Evolutionary conservation across 2,888 invertebrate genomes (phyloP).

Genomic region (Thecophora atra): DNA sequence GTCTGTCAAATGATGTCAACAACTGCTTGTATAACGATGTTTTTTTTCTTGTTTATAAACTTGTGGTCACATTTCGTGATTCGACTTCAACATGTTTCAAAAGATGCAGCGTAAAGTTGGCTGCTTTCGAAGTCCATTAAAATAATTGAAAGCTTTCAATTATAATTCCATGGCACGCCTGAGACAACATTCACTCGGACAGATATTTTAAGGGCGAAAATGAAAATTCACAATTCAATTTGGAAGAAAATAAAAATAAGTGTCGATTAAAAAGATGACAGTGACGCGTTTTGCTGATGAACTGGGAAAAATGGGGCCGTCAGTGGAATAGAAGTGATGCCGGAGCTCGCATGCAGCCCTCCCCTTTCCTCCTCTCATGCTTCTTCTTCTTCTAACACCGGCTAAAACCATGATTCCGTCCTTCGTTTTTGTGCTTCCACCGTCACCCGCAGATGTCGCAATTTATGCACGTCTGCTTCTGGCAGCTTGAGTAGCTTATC

Average conservation of each 20-base stretch:
- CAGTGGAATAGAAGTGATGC: slow-evolving; percentile 32
- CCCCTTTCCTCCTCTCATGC: neutral
- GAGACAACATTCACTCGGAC: neutral
- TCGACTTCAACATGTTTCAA: neutral
- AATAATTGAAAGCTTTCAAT: slow-evolving; percentile 60
- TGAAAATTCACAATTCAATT: neutral
- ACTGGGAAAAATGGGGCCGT: slow-evolving; percentile 31
- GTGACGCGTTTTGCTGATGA: slow-evolving; percentile 29
- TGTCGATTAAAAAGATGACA: slow-evolving; percentile 39
- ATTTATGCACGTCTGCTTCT: slow-evolving; percentile 27
- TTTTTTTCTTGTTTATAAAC: slow-evolving; percentile 1
- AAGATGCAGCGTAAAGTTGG: neutral
- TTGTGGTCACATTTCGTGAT: slow-evolving; percentile 5
- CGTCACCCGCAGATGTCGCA: slow-evolving; percentile 16
- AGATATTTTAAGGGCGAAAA: neutral
- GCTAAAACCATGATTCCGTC: neutral
- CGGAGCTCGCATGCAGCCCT: slow-evolving; percentile 8
- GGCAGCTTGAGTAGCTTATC: slow-evolving; percentile 26
- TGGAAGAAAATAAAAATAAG: neutral
- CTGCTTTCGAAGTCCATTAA: slow-evolving; percentile 27
- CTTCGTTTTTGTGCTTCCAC: neutral
- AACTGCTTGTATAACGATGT: slow-evolving; percentile 7
- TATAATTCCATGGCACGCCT: slow-evolving; percentile 62
- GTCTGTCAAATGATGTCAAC: slow-evolving; percentile 10
- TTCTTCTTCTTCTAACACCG: neutral